Evolutionary conservation across 2,113 vertebrate species (phyloP).

Genomic region (Otocyon megalotis): DNA sequence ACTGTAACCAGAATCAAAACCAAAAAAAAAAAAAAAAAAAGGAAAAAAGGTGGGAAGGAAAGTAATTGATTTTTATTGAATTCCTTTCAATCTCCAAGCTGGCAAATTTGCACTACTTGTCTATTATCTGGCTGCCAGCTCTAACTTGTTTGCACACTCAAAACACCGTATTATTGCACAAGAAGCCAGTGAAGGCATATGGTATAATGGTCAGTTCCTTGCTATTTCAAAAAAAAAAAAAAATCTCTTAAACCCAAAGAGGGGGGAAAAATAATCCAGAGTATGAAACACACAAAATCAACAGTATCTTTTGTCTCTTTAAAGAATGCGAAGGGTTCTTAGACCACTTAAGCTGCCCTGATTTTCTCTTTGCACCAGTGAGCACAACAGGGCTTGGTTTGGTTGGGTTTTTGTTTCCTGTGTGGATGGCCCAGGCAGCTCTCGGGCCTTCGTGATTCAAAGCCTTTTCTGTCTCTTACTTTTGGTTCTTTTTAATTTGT

Average conservation of each 20-base stretch:
- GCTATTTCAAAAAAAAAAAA: conserved; percentile 84
- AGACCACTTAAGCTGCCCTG: conserved; percentile 78
- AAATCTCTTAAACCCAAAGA: conserved; percentile 86
- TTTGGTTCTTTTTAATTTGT: conserved; percentile 80
- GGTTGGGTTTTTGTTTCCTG: conserved; percentile 71
- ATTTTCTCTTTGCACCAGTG: conserved; percentile 66
- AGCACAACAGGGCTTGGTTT: conserved; percentile 53
- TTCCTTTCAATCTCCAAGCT: conserved; percentile 85
- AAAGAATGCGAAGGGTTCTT: conserved; percentile 82
- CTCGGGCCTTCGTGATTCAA: conserved; percentile 67
- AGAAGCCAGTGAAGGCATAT: conserved; percentile 93
- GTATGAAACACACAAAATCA: conserved; percentile 92
- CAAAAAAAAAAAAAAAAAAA: conserved; percentile 72
- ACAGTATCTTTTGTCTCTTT: conserved; percentile 85
- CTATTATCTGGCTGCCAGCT: conserved; percentile 88
- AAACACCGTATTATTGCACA: conserved; percentile 95
- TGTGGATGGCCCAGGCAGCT: conserved; percentile 73
- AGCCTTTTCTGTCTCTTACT: conserved; percentile 70
- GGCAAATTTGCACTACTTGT: conserved; percentile 85
- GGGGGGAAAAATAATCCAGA: conserved; percentile 90
- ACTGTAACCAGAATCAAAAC: conserved; percentile 89
- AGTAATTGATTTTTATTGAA: conserved; percentile 82
- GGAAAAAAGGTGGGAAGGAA: conserved; percentile 76
- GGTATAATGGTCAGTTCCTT: conserved; percentile 91
- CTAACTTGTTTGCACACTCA: conserved; percentile 89